Base-by-base conservation (phyloP, 1,140 invertebrate species). In the Contarinia nasturtii region DNA sequence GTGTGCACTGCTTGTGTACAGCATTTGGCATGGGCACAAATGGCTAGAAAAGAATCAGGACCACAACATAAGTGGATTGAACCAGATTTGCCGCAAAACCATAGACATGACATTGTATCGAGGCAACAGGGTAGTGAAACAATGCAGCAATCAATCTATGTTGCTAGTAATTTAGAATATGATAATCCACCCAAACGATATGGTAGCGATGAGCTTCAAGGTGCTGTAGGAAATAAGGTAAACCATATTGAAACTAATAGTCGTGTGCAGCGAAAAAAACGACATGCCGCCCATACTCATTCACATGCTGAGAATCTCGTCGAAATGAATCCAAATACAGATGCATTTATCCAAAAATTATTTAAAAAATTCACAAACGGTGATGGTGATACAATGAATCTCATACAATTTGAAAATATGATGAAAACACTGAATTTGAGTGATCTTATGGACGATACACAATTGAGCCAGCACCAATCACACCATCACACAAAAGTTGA, bases 401-500 rank as follows among this genome's bases (percentile, higher is more conserved):
- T 79, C 49, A 68, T 71, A 0, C 77, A 75, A 21, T 80, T 85
- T 51, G 72, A 79, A 51, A 71, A 64, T 38, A 70, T 84, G 59
- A 58, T 83, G 1, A 62, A 69, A 47, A 72, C 70, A 20, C 54
- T 83, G 48, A 71, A 75, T 45, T 63, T 82, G 10, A 55, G 67
- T 44, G 72, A 70, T 48, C 57, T 78, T 48, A 54, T 71, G 40
- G 63, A 60, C 11, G 56, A 67, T 20, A 44, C n/a, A 15, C 37
- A 42, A 48, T 18, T 36, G 10, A n/a, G n/a, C n/a, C 38, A 49
- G 27, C 14, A 40, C 40, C 33, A 48, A 33, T 33, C 19, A 52
- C 15, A 49, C 48, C 17, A 36, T 47, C 34, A 45, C 33, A 11
- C 47, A 46, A 49, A 46, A 51, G 17, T 34, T 49, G 34, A 51